A percentile compares a stretch with the other conserved stretches of the same genome.
phyloP scores from a whole-genome alignment of 1,140 invertebrate species.

The Pararge aegeria region DNA sequence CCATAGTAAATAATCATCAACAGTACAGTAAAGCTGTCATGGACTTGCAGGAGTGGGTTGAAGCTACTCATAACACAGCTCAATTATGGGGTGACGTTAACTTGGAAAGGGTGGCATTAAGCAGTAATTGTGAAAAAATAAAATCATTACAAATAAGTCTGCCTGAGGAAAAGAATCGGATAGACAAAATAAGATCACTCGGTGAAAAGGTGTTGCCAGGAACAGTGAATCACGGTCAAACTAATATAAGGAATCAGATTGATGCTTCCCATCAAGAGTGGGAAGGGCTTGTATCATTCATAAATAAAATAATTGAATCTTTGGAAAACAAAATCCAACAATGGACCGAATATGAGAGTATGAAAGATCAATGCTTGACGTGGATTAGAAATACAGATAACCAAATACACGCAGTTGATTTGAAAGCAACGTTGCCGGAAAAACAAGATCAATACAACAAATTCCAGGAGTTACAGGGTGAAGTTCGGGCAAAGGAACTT shows the following conservation, averaged over 20 bases:
- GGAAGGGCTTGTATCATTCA: constrained; percentile 89
- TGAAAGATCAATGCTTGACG: constrained; percentile 90
- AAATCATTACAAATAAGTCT: constrained; percentile 90
- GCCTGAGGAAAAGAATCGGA: constrained; percentile 91
- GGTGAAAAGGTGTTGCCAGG: constrained; percentile 95
- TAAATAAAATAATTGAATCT: constrained; percentile 87
- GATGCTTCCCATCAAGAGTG: constrained; percentile 94
- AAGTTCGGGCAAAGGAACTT: constrained; percentile 93
- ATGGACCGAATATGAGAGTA: constrained; percentile 95
- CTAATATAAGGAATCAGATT: constrained; percentile 91
- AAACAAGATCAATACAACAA: constrained; percentile 92
- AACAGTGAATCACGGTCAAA: constrained; percentile 91
- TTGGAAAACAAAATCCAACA: constrained; percentile 91
- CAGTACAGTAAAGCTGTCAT: constrained; percentile 94
- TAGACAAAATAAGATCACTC: constrained; percentile 88
- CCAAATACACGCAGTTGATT: constrained; percentile 92
- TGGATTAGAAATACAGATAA: constrained; percentile 95
- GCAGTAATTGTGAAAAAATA: constrained; percentile 94
- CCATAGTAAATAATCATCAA: constrained; percentile 94
- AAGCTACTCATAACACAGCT: constrained; percentile 92
- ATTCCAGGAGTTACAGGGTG: constrained; percentile 90
- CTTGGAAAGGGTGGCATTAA: constrained; percentile 92
- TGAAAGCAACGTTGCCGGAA: constrained; percentile 90
- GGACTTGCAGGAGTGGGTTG: constrained; percentile 95
- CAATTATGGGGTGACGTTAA: constrained; percentile 92